A percentile compares a stretch with the other conserved stretches of the same genome.
phyloP scores from a whole-genome alignment of 2,888 invertebrate genomes.

The Xanthorhoe designata region DNA sequence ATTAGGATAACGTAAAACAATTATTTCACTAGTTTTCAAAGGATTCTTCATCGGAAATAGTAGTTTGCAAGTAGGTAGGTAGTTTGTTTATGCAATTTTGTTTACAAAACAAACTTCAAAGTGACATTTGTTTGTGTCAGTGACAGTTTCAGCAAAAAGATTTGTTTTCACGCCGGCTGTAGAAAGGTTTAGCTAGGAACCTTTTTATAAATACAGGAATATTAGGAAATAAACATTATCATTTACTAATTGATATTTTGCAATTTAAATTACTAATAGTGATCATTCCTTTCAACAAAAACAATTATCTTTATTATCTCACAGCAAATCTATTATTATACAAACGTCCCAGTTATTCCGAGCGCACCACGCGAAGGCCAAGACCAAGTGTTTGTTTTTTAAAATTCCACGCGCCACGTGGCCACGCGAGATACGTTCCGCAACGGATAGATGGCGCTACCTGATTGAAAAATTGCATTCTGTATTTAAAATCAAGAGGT shows the following conservation, averaged over 20 bases:
- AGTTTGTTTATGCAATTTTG: conserved; percentile 12
- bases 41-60: conserved; percentile 30
- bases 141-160: conserved; percentile 4
- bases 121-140: conserved; percentile 6
- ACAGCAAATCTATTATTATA: conserved; percentile 20
- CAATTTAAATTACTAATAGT: neutral
- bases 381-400: conserved; percentile 29
- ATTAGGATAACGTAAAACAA: conserved; percentile 19
- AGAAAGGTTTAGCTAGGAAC: too few species aligned
- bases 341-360: conserved; percentile 26
- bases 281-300: conserved; percentile 10
- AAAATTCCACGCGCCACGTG: conserved; percentile 26
- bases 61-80: too few species aligned
- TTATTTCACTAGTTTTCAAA: conserved; percentile 4
- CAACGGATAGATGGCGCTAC: conserved; percentile 9
- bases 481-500: neutral
- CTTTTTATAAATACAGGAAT: too few species aligned
- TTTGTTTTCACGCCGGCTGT: neutral
- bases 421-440: conserved; percentile 15
- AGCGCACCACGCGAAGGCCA: conserved; percentile 28
- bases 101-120: conserved; percentile 22
- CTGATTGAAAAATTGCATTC: neutral
- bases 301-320: conserved; percentile 18
- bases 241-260: too few species aligned
- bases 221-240: too few species aligned